Conservation (phyloP, 2,797 vertebrate species). For the Chiloscyllium punctatum region DNA sequence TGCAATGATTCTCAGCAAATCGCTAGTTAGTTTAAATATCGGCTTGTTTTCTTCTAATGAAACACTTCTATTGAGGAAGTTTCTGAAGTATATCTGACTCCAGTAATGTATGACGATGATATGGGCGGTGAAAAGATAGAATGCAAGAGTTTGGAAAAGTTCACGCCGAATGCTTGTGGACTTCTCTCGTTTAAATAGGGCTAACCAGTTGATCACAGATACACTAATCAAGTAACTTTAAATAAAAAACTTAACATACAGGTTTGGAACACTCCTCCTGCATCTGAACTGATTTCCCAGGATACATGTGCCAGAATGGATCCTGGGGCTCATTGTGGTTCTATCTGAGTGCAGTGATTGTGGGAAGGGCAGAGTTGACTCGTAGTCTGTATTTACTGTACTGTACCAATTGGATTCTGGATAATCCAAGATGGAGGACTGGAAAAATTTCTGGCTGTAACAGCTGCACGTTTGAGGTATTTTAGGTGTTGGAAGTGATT, state of each 20-base stretch:
- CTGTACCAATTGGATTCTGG: background rate
- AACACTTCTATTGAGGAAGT: background rate
- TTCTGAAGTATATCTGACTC: background rate
- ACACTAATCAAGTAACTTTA: background rate
- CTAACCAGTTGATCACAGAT: background rate
- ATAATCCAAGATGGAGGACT: too few relatives aligned
- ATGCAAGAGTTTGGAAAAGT: background rate
- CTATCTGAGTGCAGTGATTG: background rate
- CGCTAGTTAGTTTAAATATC: background rate
- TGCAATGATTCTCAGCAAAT: background rate
- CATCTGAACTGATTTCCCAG: background rate
- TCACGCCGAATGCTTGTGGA: background rate
- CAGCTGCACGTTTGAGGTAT: too few relatives aligned
- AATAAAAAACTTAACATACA: background rate
- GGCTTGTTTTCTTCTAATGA: background rate
- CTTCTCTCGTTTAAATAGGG: too few relatives aligned
- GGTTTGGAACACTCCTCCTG: background rate
- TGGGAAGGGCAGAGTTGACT: background rate
- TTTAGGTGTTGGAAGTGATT: too few relatives aligned
- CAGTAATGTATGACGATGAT: background rate
- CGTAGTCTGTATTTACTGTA: background rate
- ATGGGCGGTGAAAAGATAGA: background rate
- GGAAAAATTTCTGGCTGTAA: too few relatives aligned
- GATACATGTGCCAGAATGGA: background rate
- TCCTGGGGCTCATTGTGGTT: background rate